Evolutionary conservation across 2,113 vertebrate species (phyloP).

Genomic region (Egretta garzetta): DNA sequence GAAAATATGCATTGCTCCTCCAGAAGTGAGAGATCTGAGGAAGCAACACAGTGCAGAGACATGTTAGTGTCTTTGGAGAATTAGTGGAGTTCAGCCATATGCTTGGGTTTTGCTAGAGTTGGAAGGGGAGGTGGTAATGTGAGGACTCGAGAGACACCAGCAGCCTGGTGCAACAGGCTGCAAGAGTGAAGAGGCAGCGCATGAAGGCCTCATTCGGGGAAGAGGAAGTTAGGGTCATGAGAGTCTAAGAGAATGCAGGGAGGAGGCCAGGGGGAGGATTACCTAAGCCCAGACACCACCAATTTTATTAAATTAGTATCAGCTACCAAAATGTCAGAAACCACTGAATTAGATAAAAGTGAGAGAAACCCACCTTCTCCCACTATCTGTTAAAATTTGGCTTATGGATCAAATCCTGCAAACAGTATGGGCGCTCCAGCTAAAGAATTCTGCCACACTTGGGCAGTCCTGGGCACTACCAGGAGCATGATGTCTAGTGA

Average conservation of each 20-base stretch:
- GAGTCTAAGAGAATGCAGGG: background rate
- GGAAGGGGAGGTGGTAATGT: background rate
- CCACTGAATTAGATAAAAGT: background rate
- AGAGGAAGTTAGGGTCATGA: background rate
- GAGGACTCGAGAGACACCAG: background rate
- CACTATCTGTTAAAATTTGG: background rate
- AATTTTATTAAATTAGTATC: background rate
- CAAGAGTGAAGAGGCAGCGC: background rate
- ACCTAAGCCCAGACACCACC: background rate
- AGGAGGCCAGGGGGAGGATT: background rate
- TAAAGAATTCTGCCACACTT: background rate
- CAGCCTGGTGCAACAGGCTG: background rate
- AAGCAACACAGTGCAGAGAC: background rate
- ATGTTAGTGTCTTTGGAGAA: background rate
- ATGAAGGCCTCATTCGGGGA: background rate
- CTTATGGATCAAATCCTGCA: background rate
- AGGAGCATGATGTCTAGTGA: background rate
- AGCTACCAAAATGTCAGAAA: background rate
- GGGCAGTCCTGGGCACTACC: background rate
- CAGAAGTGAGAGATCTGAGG: background rate
- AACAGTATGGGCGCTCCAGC: background rate
- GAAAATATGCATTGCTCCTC: background rate
- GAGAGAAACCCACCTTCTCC: background rate
- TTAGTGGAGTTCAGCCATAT: background rate
- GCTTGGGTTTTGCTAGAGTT: background rate